A percentile compares a stretch with the other conserved stretches of the same genome.
Conservation (phyloP, 2,888 invertebrate genomes). For the Acanthoscelides obtectus region DNA sequence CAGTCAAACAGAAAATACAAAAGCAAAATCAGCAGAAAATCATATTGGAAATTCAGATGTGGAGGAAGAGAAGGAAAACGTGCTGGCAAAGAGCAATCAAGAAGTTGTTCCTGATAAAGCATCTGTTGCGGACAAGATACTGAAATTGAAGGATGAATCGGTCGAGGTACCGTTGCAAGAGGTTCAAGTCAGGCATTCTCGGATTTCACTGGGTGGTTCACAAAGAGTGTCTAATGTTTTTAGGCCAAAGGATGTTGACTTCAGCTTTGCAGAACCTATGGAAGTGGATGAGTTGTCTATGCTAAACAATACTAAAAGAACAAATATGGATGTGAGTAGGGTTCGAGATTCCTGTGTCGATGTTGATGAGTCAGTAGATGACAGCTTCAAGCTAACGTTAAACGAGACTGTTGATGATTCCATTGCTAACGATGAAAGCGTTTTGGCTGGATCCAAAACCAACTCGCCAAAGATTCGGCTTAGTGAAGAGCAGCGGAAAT, state of each 20-base stretch:
- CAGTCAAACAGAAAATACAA: too few species aligned
- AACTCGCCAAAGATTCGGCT: background rate
- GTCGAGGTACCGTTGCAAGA: background rate
- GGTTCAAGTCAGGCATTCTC: background rate
- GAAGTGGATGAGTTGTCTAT: slow-evolving; percentile 22
- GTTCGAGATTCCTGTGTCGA: slow-evolving; percentile 1
- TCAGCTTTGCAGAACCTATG: slow-evolving; percentile 28
- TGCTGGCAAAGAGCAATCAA: background rate
- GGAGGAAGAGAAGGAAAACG: background rate
- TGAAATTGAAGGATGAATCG: background rate
- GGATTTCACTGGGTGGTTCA: background rate
- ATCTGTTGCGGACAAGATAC: background rate
- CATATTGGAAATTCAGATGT: background rate
- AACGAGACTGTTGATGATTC: slow-evolving; percentile 7
- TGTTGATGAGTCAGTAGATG: slow-evolving; percentile 12
- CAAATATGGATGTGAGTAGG: slow-evolving; percentile 10
- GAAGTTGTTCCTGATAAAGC: background rate
- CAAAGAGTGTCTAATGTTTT: slow-evolving; percentile 24
- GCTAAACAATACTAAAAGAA: slow-evolving; percentile 4
- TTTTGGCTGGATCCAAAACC: background rate
- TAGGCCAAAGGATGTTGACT: slow-evolving; percentile 20
- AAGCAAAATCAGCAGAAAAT: background rate
- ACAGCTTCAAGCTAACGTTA: slow-evolving; percentile 10
- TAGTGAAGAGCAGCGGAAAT: background rate
- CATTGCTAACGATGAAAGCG: background rate